Evolutionary conservation across 2,888 invertebrate genomes (phyloP).

Genomic region (Chrysodeixis includens): DNA sequence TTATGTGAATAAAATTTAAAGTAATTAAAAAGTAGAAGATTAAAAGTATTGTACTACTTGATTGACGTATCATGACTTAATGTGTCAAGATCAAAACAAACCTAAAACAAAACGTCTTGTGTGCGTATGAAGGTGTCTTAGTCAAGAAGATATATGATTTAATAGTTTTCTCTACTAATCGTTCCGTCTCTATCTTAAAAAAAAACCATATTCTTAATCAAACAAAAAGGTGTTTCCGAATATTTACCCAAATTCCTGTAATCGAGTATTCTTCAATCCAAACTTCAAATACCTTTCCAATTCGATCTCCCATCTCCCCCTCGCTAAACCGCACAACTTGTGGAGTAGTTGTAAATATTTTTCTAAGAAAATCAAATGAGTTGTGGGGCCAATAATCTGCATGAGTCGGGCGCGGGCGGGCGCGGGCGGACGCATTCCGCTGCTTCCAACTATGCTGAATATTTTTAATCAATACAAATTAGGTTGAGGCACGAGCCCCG

Average conservation of each 20-base stretch:
- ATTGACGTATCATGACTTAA: too few species aligned
- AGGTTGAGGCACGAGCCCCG: constrained; percentile 80
- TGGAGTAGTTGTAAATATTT: constrained; percentile 59
- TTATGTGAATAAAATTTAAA: too few species aligned
- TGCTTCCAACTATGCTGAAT: constrained; percentile 85
- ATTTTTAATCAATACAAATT: constrained; percentile 90
- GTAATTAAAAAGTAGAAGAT: too few species aligned
- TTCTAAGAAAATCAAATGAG: constrained; percentile 70
- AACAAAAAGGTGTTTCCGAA: too few species aligned
- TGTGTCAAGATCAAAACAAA: too few species aligned
- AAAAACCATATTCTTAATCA: too few species aligned
- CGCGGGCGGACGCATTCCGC: constrained; percentile 69
- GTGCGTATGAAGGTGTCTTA: too few species aligned
- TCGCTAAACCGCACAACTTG: constrained; percentile 28
- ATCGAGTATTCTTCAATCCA: not conserved
- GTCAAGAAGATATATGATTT: too few species aligned
- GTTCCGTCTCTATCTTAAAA: too few species aligned
- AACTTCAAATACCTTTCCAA: not conserved
- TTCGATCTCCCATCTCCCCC: not conserved
- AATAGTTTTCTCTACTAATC: too few species aligned
- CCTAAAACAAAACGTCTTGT: too few species aligned
- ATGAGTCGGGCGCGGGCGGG: constrained; percentile 61
- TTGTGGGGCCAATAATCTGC: constrained; percentile 71
- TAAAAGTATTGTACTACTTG: too few species aligned
- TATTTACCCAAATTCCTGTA: not conserved